Conservation (phyloP, 2,113 vertebrate species). For the Channa argus region DNA sequence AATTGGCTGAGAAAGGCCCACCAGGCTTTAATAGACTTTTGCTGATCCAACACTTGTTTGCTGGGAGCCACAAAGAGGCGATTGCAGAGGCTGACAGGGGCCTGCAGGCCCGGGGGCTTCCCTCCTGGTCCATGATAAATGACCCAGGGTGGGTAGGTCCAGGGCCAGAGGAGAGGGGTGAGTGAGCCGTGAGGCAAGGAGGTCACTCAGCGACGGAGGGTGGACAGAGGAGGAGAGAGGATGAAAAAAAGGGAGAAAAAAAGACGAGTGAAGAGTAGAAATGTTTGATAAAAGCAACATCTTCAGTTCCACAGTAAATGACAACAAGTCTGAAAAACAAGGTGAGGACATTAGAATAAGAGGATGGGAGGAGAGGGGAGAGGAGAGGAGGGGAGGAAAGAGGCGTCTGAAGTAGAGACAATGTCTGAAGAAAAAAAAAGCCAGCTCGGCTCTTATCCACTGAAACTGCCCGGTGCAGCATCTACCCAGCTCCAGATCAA, state of each 20-base stretch:
- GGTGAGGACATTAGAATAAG: too few species aligned
- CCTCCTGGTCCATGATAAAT: constrained; percentile 98
- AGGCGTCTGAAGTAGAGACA: constrained; percentile 7
- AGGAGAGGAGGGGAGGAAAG: not conserved
- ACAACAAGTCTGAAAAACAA: constrained; percentile 14
- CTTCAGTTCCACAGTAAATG: constrained; percentile 14
- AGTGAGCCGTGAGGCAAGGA: constrained; percentile 49
- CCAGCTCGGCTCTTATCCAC: constrained; percentile 14
- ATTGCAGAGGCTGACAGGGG: constrained; percentile 93
- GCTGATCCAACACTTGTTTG: constrained; percentile 99
- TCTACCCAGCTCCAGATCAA: constrained; percentile 54
- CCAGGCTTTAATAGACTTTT: constrained; percentile 99
- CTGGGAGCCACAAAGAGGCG: constrained; percentile 97
- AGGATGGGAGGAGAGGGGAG: not conserved
- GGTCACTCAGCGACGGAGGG: constrained; percentile 49
- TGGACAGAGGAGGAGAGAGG: constrained; percentile 40
- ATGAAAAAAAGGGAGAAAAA: not conserved
- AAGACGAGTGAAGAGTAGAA: constrained; percentile 30
- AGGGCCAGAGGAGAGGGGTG: constrained; percentile 69
- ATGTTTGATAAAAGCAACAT: constrained; percentile 41
- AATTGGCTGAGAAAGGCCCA: constrained; percentile 99
- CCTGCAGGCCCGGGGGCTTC: constrained; percentile 91
- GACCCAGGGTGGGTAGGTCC: constrained; percentile 84
- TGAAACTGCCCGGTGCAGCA: constrained; percentile 9
- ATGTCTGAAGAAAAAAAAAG: constrained; percentile 4